phyloP scores from a whole-genome alignment of 1,140 invertebrate species.

The Neocloeon triangulifer region DNA sequence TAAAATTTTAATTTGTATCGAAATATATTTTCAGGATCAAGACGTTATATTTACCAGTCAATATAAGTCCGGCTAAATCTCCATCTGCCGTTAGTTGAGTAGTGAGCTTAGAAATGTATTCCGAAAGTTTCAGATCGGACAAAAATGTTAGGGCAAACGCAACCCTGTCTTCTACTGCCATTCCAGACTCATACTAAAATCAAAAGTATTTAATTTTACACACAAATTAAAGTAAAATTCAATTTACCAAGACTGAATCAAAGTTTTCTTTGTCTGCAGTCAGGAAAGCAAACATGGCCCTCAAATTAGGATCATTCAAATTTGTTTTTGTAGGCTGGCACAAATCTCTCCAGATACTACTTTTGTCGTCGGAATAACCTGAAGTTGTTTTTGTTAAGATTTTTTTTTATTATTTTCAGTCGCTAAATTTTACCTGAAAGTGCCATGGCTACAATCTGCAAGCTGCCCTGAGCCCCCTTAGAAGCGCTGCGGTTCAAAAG shows the following conservation, averaged over 20 bases:
- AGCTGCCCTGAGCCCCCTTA: constrained; percentile 16
- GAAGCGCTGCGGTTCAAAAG: constrained; percentile 43
- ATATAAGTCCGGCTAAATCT: constrained; percentile 60
- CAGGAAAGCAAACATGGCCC: constrained; percentile 79
- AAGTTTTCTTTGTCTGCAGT: constrained; percentile 58
- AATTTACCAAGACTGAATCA: constrained; percentile 52
- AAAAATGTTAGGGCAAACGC: constrained; percentile 86
- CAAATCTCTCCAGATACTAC: constrained; percentile 58
- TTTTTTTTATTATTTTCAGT: no score
- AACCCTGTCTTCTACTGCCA: constrained; percentile 67
- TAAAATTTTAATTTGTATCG: constrained; percentile 8
- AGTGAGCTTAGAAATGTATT: constrained; percentile 51
- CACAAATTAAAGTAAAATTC: no score
- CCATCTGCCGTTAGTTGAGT: constrained; percentile 48
- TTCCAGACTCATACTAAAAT: constrained; percentile 48
- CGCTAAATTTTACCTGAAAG: constrained; percentile 29
- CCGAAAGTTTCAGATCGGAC: constrained; percentile 51
- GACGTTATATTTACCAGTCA: constrained; percentile 37
- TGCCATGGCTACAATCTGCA: constrained; percentile 68
- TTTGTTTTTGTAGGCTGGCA: constrained; percentile 43
- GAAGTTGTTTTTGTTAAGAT: no score
- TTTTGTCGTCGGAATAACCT: constrained; percentile 63
- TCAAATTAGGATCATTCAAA: constrained; percentile 68
- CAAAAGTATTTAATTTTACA: no score
- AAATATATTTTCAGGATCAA: no score